Evolutionary conservation across 2,888 invertebrate genomes (phyloP).

Genomic region (Platycheirus rosarum): DNA sequence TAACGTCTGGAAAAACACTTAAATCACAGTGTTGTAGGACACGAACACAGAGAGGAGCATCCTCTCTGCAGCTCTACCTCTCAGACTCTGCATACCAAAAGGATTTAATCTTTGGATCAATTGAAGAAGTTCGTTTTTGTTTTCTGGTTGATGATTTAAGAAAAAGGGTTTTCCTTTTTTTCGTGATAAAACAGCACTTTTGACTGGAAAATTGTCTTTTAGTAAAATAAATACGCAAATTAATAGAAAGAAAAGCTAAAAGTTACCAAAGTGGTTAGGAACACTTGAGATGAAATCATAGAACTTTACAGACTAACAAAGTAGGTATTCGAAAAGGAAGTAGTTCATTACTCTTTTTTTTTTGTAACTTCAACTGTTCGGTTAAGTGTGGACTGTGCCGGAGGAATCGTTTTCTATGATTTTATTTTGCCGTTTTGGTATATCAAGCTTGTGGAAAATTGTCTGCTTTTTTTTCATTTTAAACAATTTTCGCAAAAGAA

Average conservation of each 20-base stretch:
- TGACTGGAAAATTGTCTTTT: constrained; percentile 59
- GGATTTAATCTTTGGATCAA: constrained; percentile 61
- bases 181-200: constrained; percentile 35
- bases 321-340: constrained; percentile 40
- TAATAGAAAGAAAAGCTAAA: constrained; percentile 35
- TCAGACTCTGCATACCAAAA: constrained; percentile 67
- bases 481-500: not conserved
- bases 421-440: constrained; percentile 14
- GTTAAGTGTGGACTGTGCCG: constrained; percentile 1
- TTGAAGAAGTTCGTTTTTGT: constrained; percentile 43
- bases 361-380: not conserved
- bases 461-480: not conserved
- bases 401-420: constrained; percentile 11
- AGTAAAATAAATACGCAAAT: constrained; percentile 63
- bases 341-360: constrained; percentile 41
- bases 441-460: constrained; percentile 2
- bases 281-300: constrained; percentile 27
- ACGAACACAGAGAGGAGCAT: no score
- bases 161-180: constrained; percentile 21
- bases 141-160: constrained; percentile 48
- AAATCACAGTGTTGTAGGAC: no score
- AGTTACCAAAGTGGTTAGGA: constrained; percentile 23
- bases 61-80: constrained; percentile 7
- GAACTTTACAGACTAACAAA: constrained; percentile 18
- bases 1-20: constrained; percentile 30